phyloP scores from a whole-genome alignment of 2,797 vertebrate species.

The Acropternis orthonyx region DNA sequence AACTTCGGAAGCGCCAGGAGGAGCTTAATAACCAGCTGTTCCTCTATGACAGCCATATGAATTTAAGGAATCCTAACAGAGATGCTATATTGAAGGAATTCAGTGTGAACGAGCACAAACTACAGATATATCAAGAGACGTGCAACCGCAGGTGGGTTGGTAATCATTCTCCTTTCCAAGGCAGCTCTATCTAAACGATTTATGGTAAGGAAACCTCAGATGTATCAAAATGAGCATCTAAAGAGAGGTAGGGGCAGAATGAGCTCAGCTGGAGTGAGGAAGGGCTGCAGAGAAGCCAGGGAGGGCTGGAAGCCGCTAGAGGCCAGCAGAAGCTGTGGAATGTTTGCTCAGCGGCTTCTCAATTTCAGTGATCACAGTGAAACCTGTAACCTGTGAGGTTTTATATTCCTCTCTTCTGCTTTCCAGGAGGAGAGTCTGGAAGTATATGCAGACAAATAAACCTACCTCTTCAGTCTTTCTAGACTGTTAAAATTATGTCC shows the following conservation, averaged over 20 bases:
- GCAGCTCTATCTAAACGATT: not conserved
- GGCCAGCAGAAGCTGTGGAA: conserved; percentile 50
- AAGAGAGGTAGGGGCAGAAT: not conserved
- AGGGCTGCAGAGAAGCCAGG: not conserved
- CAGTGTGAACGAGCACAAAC: conserved; percentile 81
- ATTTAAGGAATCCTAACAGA: conserved; percentile 73
- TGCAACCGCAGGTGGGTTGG: conserved; percentile 79
- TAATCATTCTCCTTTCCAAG: not conserved
- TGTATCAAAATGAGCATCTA: not conserved
- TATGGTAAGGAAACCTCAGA: not conserved
- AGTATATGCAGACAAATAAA: not conserved
- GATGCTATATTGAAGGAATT: conserved; percentile 82
- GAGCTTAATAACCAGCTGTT: conserved; percentile 83
- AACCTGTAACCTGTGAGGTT: not conserved
- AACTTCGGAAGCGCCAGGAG: conserved; percentile 84
- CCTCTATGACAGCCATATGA: conserved; percentile 86
- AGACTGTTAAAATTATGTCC: not conserved
- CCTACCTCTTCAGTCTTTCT: not conserved
- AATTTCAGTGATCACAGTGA: not conserved
- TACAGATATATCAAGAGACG: conserved; percentile 79
- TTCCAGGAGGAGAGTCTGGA: not conserved
- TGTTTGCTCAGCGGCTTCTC: not conserved
- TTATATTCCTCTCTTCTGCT: not conserved
- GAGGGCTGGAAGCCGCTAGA: conserved; percentile 19
- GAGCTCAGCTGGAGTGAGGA: not conserved